Percentiles rank a stretch among this genome's conserved stretches.
Conservation (phyloP, 1,140 invertebrate genomes). For the Panagrolaimus sp. region DNA sequence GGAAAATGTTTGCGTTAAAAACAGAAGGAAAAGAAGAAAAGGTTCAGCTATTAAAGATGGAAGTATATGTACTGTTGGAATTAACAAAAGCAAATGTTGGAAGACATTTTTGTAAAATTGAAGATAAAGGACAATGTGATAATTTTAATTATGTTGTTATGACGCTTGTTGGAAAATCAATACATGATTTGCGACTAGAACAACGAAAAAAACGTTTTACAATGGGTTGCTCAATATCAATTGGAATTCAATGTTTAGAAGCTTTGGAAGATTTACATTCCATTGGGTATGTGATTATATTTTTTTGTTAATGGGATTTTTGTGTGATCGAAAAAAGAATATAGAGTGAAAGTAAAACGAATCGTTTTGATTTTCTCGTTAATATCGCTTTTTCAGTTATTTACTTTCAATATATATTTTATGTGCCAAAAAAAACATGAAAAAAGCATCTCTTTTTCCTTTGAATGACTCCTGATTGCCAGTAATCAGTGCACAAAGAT, state of each 20-base stretch:
- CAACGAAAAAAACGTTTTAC: slow-evolving; percentile 24
- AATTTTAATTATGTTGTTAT: slow-evolving; percentile 32
- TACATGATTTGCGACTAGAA: slow-evolving; percentile 4
- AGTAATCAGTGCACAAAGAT: no score
- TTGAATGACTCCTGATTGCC: no score
- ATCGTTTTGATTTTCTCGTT: no score
- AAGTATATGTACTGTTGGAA: slow-evolving; percentile 23
- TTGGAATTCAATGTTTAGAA: slow-evolving; percentile 35
- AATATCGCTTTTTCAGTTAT: no score
- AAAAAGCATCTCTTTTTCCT: no score
- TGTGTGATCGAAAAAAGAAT: no score
- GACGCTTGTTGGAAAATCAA: slow-evolving; percentile 25
- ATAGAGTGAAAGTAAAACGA: no score
- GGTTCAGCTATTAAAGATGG: slow-evolving; percentile 27
- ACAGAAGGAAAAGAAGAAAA: slow-evolving; percentile 20
- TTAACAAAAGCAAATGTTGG: slow-evolving; percentile 7
- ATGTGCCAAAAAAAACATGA: no score
- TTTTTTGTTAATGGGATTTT: no score
- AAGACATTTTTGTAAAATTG: not conserved
- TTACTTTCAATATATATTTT: no score
- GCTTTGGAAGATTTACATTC: slow-evolving; percentile 38
- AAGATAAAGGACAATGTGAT: slow-evolving; percentile 25
- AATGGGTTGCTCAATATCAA: slow-evolving; percentile 32
- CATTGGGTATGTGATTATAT: slow-evolving; percentile 27
- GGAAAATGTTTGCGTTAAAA: slow-evolving; percentile 26